Evolutionary conservation across 37 sponge, comb jelly and placozoan genomes (phyloP), one percentile per base, ranked within the genome.

Genomic region (Oscarella lobularis): DNA sequence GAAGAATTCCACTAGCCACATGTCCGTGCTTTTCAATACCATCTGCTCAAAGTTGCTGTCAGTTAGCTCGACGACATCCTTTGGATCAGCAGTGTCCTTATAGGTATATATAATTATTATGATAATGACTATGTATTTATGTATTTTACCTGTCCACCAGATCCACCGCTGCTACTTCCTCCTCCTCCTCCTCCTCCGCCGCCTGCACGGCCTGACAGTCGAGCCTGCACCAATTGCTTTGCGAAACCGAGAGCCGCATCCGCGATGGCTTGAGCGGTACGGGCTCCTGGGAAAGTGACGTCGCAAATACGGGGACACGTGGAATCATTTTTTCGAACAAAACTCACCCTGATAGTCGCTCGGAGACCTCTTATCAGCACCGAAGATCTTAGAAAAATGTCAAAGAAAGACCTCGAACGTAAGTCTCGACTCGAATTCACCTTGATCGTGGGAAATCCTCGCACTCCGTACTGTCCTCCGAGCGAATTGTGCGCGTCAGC

Each of bases 371-470:
- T 98, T 98, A 83, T 98, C 80, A n/a, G 83, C 81, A 14, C 86
- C 95, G 76, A 98, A 98, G 20, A 98, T 83, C 80, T 48, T 27
- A 48, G 20, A 48, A 20, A 20, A 35, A n/a, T n/a, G n/a, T n/a
- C n/a, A n/a, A n/a, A n/a, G n/a, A n/a, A n/a, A n/a, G n/a, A n/a
- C n/a, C n/a, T n/a, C n/a, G n/a, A n/a, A n/a, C n/a, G n/a, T n/a
- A n/a, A n/a, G n/a, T n/a, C n/a, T n/a, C n/a, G n/a, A n/a, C n/a
- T n/a, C n/a, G n/a, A n/a, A n/a, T n/a, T n/a, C n/a, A 48, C 60
- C 60, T 98, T 98, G 85, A 98, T 88, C 29, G 95, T 94, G 0
- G 99, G 99, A 69, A 98, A 98, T 0, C 99, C 99, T 36, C 86
- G 75, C 38, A 98, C 81, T 5, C 88, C 86, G 67, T 90, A 98